Conservation (phyloP, 2,888 invertebrate genomes). For the Andricus quercusramuli region DNA sequence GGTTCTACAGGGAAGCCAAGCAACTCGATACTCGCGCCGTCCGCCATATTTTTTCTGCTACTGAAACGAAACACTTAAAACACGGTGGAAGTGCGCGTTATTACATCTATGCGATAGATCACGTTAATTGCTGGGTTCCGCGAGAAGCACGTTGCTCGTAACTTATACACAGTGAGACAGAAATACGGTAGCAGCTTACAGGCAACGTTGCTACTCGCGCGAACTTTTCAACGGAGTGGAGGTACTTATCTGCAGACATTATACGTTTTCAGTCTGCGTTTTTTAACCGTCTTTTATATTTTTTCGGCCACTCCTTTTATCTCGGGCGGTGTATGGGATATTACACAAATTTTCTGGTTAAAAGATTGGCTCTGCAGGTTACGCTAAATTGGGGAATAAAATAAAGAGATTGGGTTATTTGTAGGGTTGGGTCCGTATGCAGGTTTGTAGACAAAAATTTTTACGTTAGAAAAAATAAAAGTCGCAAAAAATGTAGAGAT, state of each 20-base stretch:
- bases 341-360: conserved; percentile 5
- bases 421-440: background rate
- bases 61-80: conserved; percentile 67
- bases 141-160: conserved; percentile 69
- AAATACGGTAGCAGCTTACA: conserved; percentile 54
- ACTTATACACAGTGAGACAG: conserved; percentile 65
- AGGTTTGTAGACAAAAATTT: background rate
- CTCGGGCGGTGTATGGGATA: conserved; percentile 12
- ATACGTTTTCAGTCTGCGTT: conserved; percentile 55
- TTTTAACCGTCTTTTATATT: background rate
- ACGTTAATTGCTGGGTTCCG: conserved; percentile 73
- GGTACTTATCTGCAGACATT: conserved; percentile 69
- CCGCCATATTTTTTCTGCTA: conserved; percentile 60
- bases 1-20: conserved; percentile 45
- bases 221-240: conserved; percentile 56
- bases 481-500: background rate
- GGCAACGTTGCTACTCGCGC: conserved; percentile 41
- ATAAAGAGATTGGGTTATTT: background rate
- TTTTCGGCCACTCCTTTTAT: conserved; percentile 9
- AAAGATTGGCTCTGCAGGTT: background rate
- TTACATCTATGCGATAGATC: conserved; percentile 75
- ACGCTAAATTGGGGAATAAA: background rate
- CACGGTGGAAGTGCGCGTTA: conserved; percentile 69
- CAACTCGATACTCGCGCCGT: conserved; percentile 57
- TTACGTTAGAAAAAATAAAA: background rate